A percentile compares a stretch with the other conserved stretches of the same genome.
Conservation (phyloP, 2,888 invertebrate species). For the Lochmaea capreae region DNA sequence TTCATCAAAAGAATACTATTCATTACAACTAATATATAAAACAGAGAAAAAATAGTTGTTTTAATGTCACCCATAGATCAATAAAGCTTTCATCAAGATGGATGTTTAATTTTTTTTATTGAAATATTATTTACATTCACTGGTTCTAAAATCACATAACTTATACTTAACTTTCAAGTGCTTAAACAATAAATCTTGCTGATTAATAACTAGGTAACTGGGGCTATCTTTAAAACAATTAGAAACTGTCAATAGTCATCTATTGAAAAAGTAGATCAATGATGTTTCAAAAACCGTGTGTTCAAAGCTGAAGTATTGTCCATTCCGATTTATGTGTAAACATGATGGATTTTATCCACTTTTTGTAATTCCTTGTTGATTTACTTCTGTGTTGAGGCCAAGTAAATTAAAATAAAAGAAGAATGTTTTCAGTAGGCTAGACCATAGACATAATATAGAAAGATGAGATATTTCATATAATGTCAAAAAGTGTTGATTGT, state of each 20-base stretch:
- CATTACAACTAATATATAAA: too few relatives aligned
- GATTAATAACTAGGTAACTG: constrained; percentile 6
- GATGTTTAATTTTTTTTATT: not conserved
- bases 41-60: too few relatives aligned
- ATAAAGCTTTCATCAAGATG: not conserved
- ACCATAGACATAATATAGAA: too few relatives aligned
- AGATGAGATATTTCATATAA: too few relatives aligned
- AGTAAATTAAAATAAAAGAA: not conserved
- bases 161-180: not conserved
- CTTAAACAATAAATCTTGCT: not conserved
- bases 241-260: not conserved
- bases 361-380: too few relatives aligned
- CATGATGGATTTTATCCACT: too few relatives aligned
- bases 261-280: not conserved
- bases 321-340: too few relatives aligned
- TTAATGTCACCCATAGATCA: too few relatives aligned
- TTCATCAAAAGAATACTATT: too few relatives aligned
- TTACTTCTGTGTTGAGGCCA: too few relatives aligned
- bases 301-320: not conserved
- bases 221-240: not conserved
- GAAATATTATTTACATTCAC: too few relatives aligned
- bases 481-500: too few relatives aligned
- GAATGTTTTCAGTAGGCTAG: not conserved
- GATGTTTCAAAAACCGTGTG: not conserved
- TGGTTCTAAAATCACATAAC: not conserved